These are phyloP conservation scores for Trachelus iudaicus DNA, from an alignment of 2,888 invertebrate species.

Conservation along the genomic window DNA sequence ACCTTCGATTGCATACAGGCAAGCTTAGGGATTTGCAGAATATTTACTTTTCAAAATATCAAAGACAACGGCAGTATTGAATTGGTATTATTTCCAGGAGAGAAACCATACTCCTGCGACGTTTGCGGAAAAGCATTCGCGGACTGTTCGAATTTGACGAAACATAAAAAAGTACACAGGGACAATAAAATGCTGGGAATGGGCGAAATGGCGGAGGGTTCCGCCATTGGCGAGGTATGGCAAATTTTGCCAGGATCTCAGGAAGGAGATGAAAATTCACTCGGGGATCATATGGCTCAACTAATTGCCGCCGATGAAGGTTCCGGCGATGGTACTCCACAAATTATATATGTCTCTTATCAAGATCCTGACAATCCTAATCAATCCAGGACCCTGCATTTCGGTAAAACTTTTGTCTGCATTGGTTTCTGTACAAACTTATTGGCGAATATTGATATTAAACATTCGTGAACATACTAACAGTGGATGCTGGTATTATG, in stretches of 20 bases:
- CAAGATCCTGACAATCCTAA: conserved; percentile 65
- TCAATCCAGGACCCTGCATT: conserved; percentile 62
- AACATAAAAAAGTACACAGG: conserved; percentile 71
- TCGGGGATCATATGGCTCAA: conserved; percentile 53
- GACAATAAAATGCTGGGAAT: conserved; percentile 49
- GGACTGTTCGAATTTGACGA: conserved; percentile 80
- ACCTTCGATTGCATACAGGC: conserved; percentile 73
- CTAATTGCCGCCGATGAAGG: conserved; percentile 52
- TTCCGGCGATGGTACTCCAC: conserved; percentile 59
- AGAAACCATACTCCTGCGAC: conserved; percentile 78
- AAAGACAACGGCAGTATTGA: neutral
- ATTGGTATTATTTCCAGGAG: conserved; percentile 55
- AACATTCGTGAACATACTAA: neutral
- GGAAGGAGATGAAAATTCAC: conserved; percentile 42
- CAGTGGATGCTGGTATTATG: conserved; percentile 51
- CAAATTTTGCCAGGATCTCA: conserved; percentile 54
- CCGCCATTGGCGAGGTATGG: conserved; percentile 52
- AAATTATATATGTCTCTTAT: conserved; percentile 68
- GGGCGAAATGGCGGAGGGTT: conserved; percentile 38
- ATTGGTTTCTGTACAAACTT: neutral
- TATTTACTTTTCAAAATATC: neutral
- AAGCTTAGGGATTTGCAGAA: conserved; percentile 2
- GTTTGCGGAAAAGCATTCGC: conserved; percentile 80
- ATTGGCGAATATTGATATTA: neutral
- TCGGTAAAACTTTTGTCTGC: conserved; percentile 37